Percentiles rank a stretch among this genome's conserved stretches.
Conservation (phyloP, 2,797 vertebrate species). For the Tenualosa thibaudeaui region DNA sequence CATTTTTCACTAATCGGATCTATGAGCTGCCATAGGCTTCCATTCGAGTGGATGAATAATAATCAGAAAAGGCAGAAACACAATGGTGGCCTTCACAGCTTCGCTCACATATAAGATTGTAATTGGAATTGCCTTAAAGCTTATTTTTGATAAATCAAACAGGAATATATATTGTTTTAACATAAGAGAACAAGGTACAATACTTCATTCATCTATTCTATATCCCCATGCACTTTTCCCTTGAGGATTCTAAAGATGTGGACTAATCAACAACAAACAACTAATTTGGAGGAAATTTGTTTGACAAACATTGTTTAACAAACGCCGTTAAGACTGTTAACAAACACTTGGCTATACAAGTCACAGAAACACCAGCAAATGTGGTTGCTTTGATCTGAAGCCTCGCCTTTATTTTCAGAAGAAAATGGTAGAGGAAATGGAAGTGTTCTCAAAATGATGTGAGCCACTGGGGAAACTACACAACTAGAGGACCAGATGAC, state of each 20-base stretch:
- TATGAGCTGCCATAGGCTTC: too few relatives aligned
- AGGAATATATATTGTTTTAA: too few relatives aligned
- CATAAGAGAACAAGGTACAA: too few relatives aligned
- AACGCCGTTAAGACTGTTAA: neutral
- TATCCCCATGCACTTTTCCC: too few relatives aligned
- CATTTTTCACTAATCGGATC: too few relatives aligned
- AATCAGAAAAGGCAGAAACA: too few relatives aligned
- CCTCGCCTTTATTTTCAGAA: neutral
- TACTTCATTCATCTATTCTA: too few relatives aligned
- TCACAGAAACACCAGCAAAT: neutral
- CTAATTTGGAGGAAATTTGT: neutral
- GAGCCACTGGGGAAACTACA: neutral
- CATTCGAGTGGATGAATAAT: too few relatives aligned
- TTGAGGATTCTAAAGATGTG: neutral
- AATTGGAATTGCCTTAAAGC: too few relatives aligned
- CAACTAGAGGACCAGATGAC: neutral
- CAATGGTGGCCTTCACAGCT: too few relatives aligned
- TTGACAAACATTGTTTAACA: neutral
- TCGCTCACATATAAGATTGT: too few relatives aligned
- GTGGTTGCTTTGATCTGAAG: neutral
- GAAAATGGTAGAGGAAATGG: neutral
- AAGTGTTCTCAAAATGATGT: neutral
- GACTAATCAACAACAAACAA: neutral
- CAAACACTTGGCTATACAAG: neutral
- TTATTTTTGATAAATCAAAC: too few relatives aligned